Base-by-base conservation (phyloP, 1,140 invertebrate genomes). In the Thrips palmi region DNA sequence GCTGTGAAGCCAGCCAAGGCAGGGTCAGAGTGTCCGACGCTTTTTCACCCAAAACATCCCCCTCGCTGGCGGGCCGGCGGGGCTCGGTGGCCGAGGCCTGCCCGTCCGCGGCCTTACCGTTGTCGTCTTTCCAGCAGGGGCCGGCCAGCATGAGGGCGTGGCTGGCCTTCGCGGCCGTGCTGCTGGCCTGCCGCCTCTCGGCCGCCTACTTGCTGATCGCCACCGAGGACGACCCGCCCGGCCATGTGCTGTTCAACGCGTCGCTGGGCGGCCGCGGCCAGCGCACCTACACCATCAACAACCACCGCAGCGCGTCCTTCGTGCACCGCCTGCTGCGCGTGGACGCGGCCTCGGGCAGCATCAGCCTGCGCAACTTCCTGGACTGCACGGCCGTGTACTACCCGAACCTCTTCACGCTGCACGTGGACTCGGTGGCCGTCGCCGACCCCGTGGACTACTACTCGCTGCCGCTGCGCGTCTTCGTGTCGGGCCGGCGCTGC, bases 371-470 rank as follows among this genome's bases (percentile, higher is more conserved):
- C 40, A 70, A 71, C 45, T 57, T 59, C 11, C 56, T 87, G n/a
- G 66, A 70, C 45, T 88, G 83, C 57, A 73, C 83, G 42, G 79
- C 78, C 20, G 63, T 83, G 6, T 73, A 76, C 35, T 85, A 86
- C 49, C 79, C 82, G 0, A 76, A 80, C 45, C 63, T 86, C 12
- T 84, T 87, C 55, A 83, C 80, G 3, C 69, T 85, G 45, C 82
- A 84, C 57, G 72, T 87, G 39, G 83, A 88, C 50, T 85, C 81
- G 11, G 78, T 75, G 18, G 78, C 80, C 25, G 78, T 77, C 46
- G 63, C 74, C n/a, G n/a, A n/a, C 28, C 81, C 77, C 37, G 72
- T 86, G 28, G 79, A 86, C 48, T 87, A 85, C 49, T 83, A 82
- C 48, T 83, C 81, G 45, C 52, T 85, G 29, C 82, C 82, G 0